Evolutionary conservation across 2,113 vertebrate species (phyloP), one percentile per base, ranked within the genome.

Genomic region (Petrocephalus microphthalmus): DNA sequence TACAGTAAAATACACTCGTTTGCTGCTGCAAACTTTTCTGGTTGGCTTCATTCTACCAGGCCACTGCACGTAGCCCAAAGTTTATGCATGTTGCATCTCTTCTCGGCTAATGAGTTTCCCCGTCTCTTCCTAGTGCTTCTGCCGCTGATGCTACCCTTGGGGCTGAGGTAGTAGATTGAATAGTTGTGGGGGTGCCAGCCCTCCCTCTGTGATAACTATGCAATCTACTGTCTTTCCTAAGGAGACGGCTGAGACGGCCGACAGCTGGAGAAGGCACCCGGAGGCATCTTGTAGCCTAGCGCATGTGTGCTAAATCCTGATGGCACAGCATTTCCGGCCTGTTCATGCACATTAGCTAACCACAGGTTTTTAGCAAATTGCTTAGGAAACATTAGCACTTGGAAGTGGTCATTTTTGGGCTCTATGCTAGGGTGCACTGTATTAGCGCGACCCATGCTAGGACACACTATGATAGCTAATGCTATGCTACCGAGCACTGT

Each of bases 151-250:
- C 96, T 97, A 96, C 96, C 95, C 96, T 97, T 96, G 96, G 96
- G 96, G 96, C 96, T 97, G 97, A 97, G 97, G 96, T 97, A 97
- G 96, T 97, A 97, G 96, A 97, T 97, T 97, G 97, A 97, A 97
- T 97, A 97, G 97, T 97, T 97, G 97, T 97, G 96, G 96, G 96
- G 95, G 95, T 92, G 86, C 90, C 4, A 42, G 88, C 93, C 94
- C 96, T 97, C 96, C 96, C 95, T 96, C 92, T 96, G 94, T 95
- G 94, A 95, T 96, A 97, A 97, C 97, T 97, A 97, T 97, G 96
- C 97, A 97, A 96, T 97, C 97, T 97, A 97, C 97, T 97, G 97
- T 97, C 97, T 97, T 97, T 97, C 96, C 97, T 96, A 97, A 97
- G 96, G 97, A 95, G 95, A 96, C 96, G 97, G 97, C 92, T 89